Evolutionary conservation across 2,888 invertebrate genomes (phyloP).

Genomic region (Eupelmus urozonus): DNA sequence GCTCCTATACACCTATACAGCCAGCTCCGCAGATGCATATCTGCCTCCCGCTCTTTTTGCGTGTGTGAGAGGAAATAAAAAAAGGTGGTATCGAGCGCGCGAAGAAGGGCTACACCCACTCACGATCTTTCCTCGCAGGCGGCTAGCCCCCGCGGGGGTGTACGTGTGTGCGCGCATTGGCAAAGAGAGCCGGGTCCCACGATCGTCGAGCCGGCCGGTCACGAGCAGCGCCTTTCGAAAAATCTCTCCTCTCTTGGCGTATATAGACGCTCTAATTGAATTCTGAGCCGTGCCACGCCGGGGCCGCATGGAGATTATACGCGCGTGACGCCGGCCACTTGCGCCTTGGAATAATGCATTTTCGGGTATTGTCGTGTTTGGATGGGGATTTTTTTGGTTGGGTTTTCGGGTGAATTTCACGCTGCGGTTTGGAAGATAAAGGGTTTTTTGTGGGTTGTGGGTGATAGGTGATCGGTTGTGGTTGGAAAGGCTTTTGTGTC

Average conservation of each 20-base stretch:
- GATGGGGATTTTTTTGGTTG: too few species aligned
- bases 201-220: conserved; percentile 35
- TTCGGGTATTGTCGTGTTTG: too few species aligned
- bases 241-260: conserved; percentile 6
- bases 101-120: conserved; percentile 68
- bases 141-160: neutral
- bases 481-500: too few species aligned
- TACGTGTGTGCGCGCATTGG: neutral
- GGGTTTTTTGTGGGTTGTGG: too few species aligned
- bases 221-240: conserved; percentile 44
- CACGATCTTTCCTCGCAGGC: conserved; percentile 62
- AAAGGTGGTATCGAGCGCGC: neutral
- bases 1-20: conserved; percentile 18
- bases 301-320: too few species aligned
- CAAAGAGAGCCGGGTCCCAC: conserved; percentile 51
- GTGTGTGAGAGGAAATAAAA: neutral
- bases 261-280: conserved; percentile 33
- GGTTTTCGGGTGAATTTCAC: too few species aligned
- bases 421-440: too few species aligned
- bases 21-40: too few species aligned
- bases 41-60: neutral
- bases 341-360: too few species aligned
- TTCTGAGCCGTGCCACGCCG: conserved; percentile 13
- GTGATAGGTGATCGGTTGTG: too few species aligned
- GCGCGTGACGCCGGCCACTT: too few species aligned